phyloP scores from a whole-genome alignment of 2,888 invertebrate species.

The Fissipunctia ypsillon region DNA sequence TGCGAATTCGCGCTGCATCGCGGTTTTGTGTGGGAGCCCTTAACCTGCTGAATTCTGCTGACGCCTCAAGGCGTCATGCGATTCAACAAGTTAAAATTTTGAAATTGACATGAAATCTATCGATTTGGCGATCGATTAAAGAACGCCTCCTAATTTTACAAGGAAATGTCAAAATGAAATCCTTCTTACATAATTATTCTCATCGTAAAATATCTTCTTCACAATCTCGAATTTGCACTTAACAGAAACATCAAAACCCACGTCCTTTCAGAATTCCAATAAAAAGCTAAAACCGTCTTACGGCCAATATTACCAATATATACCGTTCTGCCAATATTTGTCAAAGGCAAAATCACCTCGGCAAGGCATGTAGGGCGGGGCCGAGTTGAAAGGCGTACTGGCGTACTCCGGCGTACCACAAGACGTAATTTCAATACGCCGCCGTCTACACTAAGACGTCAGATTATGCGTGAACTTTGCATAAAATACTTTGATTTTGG shows the following conservation, averaged over 20 bases:
- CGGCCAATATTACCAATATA: slow-evolving; percentile 78
- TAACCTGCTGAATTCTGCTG: no score
- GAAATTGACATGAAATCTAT: no score
- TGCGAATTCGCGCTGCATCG: no score
- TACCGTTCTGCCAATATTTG: slow-evolving; percentile 85
- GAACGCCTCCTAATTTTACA: no score
- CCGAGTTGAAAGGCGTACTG: slow-evolving; percentile 51
- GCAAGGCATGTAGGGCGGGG: slow-evolving; percentile 59
- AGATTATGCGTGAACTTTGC: slow-evolving; percentile 64
- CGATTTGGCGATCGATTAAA: no score
- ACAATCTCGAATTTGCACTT: not conserved
- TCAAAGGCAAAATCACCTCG: slow-evolving; percentile 80
- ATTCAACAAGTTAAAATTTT: no score
- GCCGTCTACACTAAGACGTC: slow-evolving; percentile 41
- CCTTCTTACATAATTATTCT: not conserved
- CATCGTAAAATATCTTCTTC: not conserved
- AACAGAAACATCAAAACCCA: slow-evolving; percentile 58
- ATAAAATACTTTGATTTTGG: slow-evolving; percentile 65
- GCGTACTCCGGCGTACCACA: slow-evolving; percentile 50
- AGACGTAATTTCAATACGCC: slow-evolving; percentile 55
- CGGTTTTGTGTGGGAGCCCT: no score
- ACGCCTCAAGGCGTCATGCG: no score
- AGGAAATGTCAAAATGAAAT: not conserved
- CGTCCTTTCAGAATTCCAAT: slow-evolving; percentile 72
- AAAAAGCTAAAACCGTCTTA: slow-evolving; percentile 74